These are phyloP conservation scores for Trachelus iudaicus DNA, from an alignment of 2,888 invertebrate genomes.

Conservation along the genomic window DNA sequence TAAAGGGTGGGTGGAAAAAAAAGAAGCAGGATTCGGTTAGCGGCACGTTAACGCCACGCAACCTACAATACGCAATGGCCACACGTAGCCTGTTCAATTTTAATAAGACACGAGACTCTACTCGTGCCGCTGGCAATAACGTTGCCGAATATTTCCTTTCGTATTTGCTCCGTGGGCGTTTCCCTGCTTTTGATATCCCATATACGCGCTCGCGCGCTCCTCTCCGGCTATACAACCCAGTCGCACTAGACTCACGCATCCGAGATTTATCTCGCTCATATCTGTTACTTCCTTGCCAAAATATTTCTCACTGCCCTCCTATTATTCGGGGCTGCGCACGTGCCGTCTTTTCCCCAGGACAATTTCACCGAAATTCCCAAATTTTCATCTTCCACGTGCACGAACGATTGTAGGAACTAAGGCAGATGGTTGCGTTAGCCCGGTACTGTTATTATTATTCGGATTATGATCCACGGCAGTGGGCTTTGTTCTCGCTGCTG, in stretches of 20 bases:
- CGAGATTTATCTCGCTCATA: constrained; percentile 62
- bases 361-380: background rate
- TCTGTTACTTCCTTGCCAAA: constrained; percentile 40
- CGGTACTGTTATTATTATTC: background rate
- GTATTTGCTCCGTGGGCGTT: background rate
- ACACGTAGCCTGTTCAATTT: constrained; percentile 31
- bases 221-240: background rate
- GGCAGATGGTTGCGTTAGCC: no score
- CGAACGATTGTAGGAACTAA: background rate
- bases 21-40: background rate
- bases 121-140: constrained; percentile 31
- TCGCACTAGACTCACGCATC: constrained; percentile 51
- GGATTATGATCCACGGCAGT: background rate
- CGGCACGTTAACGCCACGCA: background rate
- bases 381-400: background rate
- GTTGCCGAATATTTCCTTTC: constrained; percentile 37
- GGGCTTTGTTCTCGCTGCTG: background rate
- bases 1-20: background rate
- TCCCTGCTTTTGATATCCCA: background rate
- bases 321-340: background rate
- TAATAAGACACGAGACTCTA: constrained; percentile 31
- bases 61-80: background rate
- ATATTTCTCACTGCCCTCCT: constrained; percentile 39
- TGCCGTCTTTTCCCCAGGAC: background rate
- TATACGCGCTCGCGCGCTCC: background rate